These are phyloP conservation scores for Oxycera nigricornis DNA, from an alignment of 2,888 invertebrate species.

Conservation along the genomic window DNA sequence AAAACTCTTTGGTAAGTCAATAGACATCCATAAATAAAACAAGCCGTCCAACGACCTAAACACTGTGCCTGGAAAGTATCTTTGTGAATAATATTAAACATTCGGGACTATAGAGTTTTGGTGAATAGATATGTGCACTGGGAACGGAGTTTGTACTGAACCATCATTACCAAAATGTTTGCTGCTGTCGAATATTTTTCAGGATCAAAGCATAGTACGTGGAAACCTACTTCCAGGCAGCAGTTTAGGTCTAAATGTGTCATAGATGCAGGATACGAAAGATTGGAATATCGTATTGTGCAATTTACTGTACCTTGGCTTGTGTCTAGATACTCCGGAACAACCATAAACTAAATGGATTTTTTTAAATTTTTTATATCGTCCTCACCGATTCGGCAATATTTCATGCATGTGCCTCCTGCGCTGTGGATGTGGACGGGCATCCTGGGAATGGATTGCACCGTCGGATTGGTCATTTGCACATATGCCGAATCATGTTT, in stretches of 20 bases:
- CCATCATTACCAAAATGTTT: too few relatives aligned
- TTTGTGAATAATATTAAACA: too few relatives aligned
- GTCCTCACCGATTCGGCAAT: conserved; percentile 30
- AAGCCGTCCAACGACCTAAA: too few relatives aligned
- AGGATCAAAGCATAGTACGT: not conserved
- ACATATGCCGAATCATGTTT: conserved; percentile 28
- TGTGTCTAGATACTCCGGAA: not conserved
- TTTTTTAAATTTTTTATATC: conserved; percentile 29
- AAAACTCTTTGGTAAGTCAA: conserved; percentile 60
- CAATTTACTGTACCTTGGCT: conserved; percentile 26
- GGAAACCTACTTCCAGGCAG: too few relatives aligned
- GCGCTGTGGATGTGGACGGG: not conserved
- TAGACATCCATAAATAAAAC: conserved; percentile 41
- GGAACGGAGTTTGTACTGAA: too few relatives aligned
- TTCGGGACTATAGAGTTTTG: too few relatives aligned
- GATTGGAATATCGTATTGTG: conserved; percentile 22
- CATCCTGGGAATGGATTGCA: not conserved
- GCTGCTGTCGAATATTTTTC: not conserved
- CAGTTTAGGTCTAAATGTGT: too few relatives aligned
- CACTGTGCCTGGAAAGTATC: too few relatives aligned
- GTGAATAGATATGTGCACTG: too few relatives aligned
- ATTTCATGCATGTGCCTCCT: conserved; percentile 10
- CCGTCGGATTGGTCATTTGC: conserved; percentile 15
- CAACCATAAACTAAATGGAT: conserved; percentile 24
- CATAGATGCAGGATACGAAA: too few relatives aligned